Evolutionary conservation across 2,113 vertebrate genomes (phyloP).

Genomic region (Paracanthobrama guichenoti): DNA sequence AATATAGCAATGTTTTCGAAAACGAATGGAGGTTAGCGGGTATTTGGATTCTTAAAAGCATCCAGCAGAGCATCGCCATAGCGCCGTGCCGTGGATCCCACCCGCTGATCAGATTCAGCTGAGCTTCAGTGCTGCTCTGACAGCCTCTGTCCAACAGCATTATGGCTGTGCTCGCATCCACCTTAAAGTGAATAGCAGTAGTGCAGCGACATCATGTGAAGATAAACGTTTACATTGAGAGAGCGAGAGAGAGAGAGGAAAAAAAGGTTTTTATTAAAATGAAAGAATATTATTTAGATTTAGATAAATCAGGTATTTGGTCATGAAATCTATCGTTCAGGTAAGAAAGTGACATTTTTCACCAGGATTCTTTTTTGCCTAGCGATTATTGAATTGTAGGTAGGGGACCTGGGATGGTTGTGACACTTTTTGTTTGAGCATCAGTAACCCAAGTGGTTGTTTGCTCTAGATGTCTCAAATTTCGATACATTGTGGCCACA

Average conservation of each 20-base stretch:
- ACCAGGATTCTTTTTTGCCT: too few relatives aligned
- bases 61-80: conserved; percentile 16
- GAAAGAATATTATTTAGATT: background rate
- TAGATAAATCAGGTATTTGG: too few relatives aligned
- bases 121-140: background rate
- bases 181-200: conserved; percentile 16
- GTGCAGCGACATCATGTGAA: conserved; percentile 57
- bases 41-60: background rate
- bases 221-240: background rate
- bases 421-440: too few relatives aligned
- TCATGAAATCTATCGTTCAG: too few relatives aligned
- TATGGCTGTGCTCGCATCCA: background rate
- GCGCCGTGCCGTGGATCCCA: conserved; percentile 31
- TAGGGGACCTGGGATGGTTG: too few relatives aligned
- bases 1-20: background rate
- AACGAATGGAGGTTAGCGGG: background rate
- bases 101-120: conserved; percentile 11
- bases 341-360: too few relatives aligned
- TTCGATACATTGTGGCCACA: too few relatives aligned
- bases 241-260: too few relatives aligned
- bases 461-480: too few relatives aligned
- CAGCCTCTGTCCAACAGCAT: background rate
- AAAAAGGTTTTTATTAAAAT: too few relatives aligned
- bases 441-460: too few relatives aligned
- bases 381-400: too few relatives aligned